A percentile compares a stretch with the other conserved stretches of the same genome.
Evolutionary conservation across 1,140 invertebrate species (phyloP).

Genomic region (Sycobia sp.): DNA sequence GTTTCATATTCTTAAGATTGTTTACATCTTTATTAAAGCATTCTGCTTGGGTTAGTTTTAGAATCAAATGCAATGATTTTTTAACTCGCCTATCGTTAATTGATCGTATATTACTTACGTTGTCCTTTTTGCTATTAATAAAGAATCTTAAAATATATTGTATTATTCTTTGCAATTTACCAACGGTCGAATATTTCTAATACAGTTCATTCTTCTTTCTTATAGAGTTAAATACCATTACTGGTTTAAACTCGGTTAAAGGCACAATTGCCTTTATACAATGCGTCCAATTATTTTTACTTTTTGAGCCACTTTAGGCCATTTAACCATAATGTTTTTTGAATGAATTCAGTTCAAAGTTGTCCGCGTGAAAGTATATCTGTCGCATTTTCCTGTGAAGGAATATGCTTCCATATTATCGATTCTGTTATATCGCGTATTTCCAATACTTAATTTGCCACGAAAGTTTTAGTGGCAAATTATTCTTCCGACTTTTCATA

Average conservation of each 20-base stretch:
- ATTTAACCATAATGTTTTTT: background rate
- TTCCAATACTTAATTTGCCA: conserved; percentile 33
- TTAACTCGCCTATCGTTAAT: too few relatives aligned
- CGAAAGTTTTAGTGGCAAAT: conserved; percentile 33
- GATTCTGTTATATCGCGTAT: conserved; percentile 36
- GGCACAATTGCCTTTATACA: background rate
- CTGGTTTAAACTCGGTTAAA: background rate
- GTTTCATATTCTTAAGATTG: too few relatives aligned
- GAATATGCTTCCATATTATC: conserved; percentile 42
- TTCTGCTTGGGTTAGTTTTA: too few relatives aligned
- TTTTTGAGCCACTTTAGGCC: conserved; percentile 12
- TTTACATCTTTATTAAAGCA: too few relatives aligned
- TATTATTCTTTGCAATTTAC: too few relatives aligned
- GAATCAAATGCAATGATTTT: too few relatives aligned
- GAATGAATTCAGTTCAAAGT: background rate
- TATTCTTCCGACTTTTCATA: conserved; percentile 19
- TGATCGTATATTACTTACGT: too few relatives aligned
- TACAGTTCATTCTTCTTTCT: background rate
- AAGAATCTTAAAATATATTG: too few relatives aligned
- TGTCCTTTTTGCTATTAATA: too few relatives aligned
- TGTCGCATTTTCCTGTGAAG: conserved; percentile 45
- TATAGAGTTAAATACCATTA: background rate
- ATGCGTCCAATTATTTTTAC: background rate
- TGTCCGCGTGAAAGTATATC: conserved; percentile 35
- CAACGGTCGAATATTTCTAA: too few relatives aligned